phyloP scores from a whole-genome alignment of 2,113 vertebrate genomes.

The Gnathonemus echidnorhynchus region DNA sequence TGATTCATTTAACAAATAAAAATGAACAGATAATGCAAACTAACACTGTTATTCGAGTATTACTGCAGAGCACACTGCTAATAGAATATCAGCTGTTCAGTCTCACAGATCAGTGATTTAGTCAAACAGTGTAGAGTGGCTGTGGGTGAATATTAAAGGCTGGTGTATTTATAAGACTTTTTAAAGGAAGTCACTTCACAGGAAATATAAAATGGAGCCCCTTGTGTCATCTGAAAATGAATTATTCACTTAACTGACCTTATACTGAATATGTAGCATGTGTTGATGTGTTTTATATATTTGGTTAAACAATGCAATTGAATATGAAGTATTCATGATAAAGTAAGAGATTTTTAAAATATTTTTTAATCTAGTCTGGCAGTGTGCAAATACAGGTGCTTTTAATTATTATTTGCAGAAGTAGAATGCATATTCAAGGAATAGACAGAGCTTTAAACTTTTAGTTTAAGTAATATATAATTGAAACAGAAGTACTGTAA shows the following conservation, averaged over 20 bases:
- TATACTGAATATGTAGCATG: neutral
- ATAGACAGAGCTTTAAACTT: neutral
- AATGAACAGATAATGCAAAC: neutral
- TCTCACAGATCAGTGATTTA: neutral
- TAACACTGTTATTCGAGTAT: neutral
- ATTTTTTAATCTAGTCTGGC: neutral
- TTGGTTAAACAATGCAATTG: neutral
- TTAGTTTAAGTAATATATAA: neutral
- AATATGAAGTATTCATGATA: neutral
- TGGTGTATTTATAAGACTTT: neutral
- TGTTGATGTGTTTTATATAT: neutral
- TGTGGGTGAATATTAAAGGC: neutral
- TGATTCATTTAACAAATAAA: neutral
- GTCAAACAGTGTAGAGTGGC: neutral
- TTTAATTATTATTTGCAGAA: neutral
- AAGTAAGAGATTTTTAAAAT: neutral
- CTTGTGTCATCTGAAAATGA: neutral
- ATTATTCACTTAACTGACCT: conserved; percentile 6
- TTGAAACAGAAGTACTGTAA: neutral
- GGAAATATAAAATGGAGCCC: neutral
- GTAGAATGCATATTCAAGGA: neutral
- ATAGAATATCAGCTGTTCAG: neutral
- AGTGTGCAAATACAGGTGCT: neutral
- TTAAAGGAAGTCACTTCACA: neutral
- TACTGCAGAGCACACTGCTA: neutral